Percentiles rank a stretch among this genome's conserved stretches.
Evolutionary conservation across 2,888 invertebrate species (phyloP).

Genomic region (Octodonta nipae): DNA sequence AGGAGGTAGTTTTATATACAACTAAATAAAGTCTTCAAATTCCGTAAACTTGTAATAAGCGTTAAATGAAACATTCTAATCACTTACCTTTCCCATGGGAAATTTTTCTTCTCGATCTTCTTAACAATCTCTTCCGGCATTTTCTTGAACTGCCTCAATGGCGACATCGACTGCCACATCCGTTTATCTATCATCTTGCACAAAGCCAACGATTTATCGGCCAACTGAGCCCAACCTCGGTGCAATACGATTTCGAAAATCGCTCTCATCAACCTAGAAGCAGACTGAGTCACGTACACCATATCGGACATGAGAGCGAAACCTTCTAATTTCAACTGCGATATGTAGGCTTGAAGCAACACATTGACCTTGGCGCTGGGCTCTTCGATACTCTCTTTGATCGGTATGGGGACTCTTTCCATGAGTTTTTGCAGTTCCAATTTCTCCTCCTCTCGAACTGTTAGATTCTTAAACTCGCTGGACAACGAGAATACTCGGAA

Average conservation of each 20-base stretch:
- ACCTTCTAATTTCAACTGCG: conserved; percentile 93
- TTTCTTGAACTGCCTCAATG: conserved; percentile 89
- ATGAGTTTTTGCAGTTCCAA: conserved; percentile 90
- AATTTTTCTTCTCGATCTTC: conserved; percentile 95
- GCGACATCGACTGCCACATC: conserved; percentile 99
- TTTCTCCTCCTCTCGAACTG: conserved; percentile 92
- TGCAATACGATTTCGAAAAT: conserved; percentile 93
- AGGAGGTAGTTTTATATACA: not conserved
- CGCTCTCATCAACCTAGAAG: conserved; percentile 84
- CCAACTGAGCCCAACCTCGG: conserved; percentile 86
- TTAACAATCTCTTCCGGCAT: conserved; percentile 95
- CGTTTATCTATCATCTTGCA: conserved; percentile 98
- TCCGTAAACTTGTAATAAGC: no score
- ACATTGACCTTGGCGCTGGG: conserved; percentile 95
- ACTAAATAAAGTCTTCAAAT: no score
- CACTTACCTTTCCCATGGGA: conserved; percentile 67
- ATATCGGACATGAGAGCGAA: conserved; percentile 98
- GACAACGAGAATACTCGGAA: conserved; percentile 98
- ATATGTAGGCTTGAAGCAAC: conserved; percentile 91
- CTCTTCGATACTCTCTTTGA: conserved; percentile 97
- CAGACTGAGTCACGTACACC: conserved; percentile 98
- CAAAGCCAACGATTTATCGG: conserved; percentile 86
- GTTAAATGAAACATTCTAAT: no score
- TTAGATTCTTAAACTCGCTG: conserved; percentile 85
- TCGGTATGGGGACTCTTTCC: conserved; percentile 91